These are phyloP conservation scores for Poeciliopsis gracilis DNA, from an alignment of 2,797 vertebrate genomes.

Conservation along the genomic window DNA sequence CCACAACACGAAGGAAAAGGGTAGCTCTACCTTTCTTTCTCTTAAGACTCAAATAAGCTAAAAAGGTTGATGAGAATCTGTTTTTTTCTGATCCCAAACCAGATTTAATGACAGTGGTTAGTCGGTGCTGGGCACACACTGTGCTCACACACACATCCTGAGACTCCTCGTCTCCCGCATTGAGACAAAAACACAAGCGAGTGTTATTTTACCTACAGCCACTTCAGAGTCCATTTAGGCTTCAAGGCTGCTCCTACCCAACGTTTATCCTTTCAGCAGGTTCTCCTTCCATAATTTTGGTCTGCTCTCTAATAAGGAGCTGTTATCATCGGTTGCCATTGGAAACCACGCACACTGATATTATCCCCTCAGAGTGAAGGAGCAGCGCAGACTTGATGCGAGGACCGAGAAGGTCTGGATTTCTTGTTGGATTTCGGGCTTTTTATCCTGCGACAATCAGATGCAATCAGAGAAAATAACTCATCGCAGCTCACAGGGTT, in stretches of 20 bases:
- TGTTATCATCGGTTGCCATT: conserved; percentile 53
- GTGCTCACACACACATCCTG: background rate
- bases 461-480: conserved; percentile 19
- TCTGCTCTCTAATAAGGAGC: conserved; percentile 39
- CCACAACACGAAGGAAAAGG: background rate
- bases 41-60: background rate
- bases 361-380: conserved; percentile 18
- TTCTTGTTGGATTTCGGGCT: conserved; percentile 7
- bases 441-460: conserved; percentile 23
- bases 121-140: background rate
- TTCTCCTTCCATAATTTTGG: conserved; percentile 12
- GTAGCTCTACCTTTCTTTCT: background rate
- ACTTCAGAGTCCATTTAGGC: conserved; percentile 46
- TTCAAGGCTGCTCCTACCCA: conserved; percentile 5
- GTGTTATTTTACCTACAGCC: conserved; percentile 9
- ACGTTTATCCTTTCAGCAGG: conserved; percentile 2
- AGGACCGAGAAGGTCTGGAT: conserved; percentile 14
- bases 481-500: background rate
- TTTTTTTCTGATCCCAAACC: background rate
- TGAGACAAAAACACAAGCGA: conserved; percentile 6
- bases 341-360: conserved; percentile 42
- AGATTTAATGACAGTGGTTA: background rate
- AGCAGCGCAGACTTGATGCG: conserved; percentile 23
- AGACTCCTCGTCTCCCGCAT: conserved; percentile 9
- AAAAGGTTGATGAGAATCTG: background rate